phyloP scores from a whole-genome alignment of 2,797 vertebrate species.

The Lateolabrax maculatus region DNA sequence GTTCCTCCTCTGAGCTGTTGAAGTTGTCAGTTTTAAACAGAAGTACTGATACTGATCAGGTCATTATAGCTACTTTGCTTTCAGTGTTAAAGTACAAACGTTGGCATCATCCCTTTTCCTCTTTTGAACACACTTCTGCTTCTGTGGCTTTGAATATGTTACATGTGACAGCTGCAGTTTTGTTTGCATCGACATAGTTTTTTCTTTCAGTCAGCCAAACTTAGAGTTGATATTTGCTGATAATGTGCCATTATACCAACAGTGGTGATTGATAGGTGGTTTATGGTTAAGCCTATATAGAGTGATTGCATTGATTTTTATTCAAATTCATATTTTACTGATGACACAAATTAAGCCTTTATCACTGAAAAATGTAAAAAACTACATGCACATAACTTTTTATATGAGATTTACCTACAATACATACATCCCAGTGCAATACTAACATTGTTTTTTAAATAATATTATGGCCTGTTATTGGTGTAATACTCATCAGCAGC shows the following conservation, averaged over 20 bases:
- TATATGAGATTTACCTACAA: not conserved
- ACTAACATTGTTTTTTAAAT: not conserved
- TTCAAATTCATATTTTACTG: not conserved
- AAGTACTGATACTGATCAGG: not conserved
- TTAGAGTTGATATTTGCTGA: too few species aligned
- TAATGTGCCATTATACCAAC: not conserved
- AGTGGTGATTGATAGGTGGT: not conserved
- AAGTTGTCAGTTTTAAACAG: not conserved
- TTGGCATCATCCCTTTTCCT: constrained; percentile 8
- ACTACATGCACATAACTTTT: not conserved
- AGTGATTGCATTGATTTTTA: not conserved
- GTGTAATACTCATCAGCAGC: not conserved
- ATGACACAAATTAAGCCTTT: not conserved
- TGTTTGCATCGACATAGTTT: not conserved
- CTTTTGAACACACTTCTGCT: constrained; percentile 69
- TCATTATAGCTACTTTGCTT: not conserved
- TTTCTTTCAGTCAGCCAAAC: not conserved
- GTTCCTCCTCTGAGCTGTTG: constrained; percentile 34
- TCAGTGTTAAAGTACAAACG: not conserved
- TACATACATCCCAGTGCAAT: not conserved
- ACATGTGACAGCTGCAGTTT: constrained; percentile 19
- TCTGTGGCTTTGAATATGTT: constrained; percentile 43
- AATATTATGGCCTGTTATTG: too few species aligned
- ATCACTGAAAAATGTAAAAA: not conserved
- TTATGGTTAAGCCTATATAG: not conserved